phyloP scores from a whole-genome alignment of 2,113 vertebrate species.

The Colaptes auratus region DNA sequence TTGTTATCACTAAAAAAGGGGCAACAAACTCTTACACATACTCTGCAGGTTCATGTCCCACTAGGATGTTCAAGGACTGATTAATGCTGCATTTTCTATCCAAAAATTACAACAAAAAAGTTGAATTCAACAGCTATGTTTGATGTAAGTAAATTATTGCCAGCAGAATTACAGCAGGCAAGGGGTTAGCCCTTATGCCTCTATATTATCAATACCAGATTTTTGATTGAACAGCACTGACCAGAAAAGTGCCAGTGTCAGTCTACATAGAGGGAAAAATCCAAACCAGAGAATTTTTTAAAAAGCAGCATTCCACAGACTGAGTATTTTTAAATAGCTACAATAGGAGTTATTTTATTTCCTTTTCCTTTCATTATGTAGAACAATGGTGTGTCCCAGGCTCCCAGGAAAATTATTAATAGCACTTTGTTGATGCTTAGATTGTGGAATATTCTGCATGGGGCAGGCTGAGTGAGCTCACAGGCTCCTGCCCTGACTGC shows the following conservation, averaged over 20 bases:
- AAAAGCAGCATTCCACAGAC: neutral
- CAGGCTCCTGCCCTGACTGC: neutral
- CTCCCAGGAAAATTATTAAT: constrained; percentile 46
- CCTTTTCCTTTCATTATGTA: constrained; percentile 45
- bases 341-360: constrained; percentile 27
- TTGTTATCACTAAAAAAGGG: neutral
- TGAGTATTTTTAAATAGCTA: constrained; percentile 15
- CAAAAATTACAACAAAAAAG: neutral
- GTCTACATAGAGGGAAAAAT: neutral
- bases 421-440: neutral
- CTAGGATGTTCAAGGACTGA: neutral
- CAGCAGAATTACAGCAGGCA: neutral
- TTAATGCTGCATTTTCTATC: neutral
- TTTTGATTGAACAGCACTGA: neutral
- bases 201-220: neutral
- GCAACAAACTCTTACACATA: accelerated
- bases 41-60: neutral
- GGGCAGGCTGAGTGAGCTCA: neutral
- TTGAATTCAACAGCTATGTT: neutral
- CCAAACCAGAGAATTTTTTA: neutral
- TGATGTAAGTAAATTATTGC: neutral
- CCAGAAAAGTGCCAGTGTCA: neutral
- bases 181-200: neutral
- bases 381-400: constrained; percentile 9
- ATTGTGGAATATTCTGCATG: accelerated